Evolutionary conservation across 1,140 invertebrate genomes (phyloP).

Genomic region (Micrasema longulum): DNA sequence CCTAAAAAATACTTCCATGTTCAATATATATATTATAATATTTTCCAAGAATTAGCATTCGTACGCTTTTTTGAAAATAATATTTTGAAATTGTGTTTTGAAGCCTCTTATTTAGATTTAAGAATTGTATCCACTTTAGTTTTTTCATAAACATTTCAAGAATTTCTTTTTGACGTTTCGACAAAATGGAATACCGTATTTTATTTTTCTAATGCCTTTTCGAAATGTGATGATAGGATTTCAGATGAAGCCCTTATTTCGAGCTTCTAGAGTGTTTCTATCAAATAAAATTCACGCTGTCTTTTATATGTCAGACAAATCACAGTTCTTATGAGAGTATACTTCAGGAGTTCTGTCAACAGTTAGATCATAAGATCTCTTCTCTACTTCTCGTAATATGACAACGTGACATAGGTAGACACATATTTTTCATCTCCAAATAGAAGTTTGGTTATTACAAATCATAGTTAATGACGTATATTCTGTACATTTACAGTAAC

Average conservation of each 20-base stretch:
- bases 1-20: too few relatives aligned
- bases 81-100: too few relatives aligned
- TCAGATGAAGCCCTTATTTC: neutral
- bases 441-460: slow-evolving; percentile 47
- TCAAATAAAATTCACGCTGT: slow-evolving; percentile 18
- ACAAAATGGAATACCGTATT: too few relatives aligned
- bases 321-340: slow-evolving; percentile 11
- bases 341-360: slow-evolving; percentile 42
- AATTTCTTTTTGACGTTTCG: too few relatives aligned
- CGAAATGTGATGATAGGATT: too few relatives aligned
- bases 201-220: too few relatives aligned
- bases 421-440: slow-evolving; percentile 49
- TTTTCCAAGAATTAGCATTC: too few relatives aligned
- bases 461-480: slow-evolving; percentile 1
- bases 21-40: too few relatives aligned
- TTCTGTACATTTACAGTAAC: neutral
- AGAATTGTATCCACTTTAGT: too few relatives aligned
- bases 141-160: too few relatives aligned
- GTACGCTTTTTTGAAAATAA: too few relatives aligned
- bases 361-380: slow-evolving; percentile 38
- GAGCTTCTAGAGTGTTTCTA: neutral
- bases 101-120: too few relatives aligned
- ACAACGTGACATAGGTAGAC: slow-evolving; percentile 42
- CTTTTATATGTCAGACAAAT: slow-evolving; percentile 21
- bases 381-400: slow-evolving; percentile 12